These are phyloP conservation scores for Lasioglossum morio DNA, from an alignment of 2,888 invertebrate genomes.

Conservation along the genomic window DNA sequence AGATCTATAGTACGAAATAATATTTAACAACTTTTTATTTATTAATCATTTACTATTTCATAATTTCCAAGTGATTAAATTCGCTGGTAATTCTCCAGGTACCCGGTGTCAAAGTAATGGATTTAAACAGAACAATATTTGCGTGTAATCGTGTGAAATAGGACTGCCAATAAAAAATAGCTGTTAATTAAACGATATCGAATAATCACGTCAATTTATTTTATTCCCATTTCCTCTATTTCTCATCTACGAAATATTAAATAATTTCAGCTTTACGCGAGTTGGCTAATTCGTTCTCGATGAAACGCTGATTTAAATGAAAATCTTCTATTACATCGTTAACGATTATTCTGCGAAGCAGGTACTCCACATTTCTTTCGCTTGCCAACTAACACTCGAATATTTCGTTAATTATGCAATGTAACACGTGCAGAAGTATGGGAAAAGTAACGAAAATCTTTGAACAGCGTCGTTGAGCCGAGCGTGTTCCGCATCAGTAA, in stretches of 20 bases:
- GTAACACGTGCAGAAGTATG: slow-evolving; percentile 5
- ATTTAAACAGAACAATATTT: neutral
- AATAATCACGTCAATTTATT: neutral
- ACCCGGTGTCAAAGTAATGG: neutral
- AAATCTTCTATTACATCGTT: neutral
- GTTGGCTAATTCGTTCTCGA: neutral
- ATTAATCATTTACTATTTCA: too few relatives aligned
- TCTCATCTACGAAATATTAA: neutral
- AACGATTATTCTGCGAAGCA: neutral
- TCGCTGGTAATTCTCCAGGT: neutral
- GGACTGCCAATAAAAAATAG: neutral
- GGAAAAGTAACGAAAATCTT: slow-evolving; percentile 19
- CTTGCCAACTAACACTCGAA: slow-evolving; percentile 24
- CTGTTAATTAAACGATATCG: slow-evolving; percentile 27
- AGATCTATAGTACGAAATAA: too few relatives aligned
- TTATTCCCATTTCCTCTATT: neutral
- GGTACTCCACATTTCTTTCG: neutral
- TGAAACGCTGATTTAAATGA: neutral
- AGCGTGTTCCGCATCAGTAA: neutral
- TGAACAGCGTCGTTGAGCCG: neutral
- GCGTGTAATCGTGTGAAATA: slow-evolving; percentile 1
- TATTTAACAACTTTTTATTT: too few relatives aligned
- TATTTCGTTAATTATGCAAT: slow-evolving; percentile 44
- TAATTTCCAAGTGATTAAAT: neutral
- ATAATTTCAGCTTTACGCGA: neutral